Evolutionary conservation across 2,113 vertebrate species (phyloP), one percentile per base, ranked within the genome.

Genomic region (Noturus placidus): DNA sequence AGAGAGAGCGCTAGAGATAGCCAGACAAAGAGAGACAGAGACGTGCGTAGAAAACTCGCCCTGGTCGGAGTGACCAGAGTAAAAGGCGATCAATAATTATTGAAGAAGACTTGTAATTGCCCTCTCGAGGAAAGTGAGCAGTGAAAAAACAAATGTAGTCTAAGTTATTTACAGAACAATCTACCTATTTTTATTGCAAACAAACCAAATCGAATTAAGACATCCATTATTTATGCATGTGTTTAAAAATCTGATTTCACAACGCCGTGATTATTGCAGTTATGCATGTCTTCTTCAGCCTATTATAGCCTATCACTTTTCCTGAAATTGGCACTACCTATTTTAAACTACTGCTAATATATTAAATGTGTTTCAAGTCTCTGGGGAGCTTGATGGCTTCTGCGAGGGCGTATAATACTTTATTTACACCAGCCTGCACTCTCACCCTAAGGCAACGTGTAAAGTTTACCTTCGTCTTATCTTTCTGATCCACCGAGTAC

Each of bases 391-490:
- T 5, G 67, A 13, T 69, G 30, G 14, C 30, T 69, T 2, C 14
- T 33, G 70, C 19, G 70, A 9, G 15, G 7, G 15, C 2, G 33
- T 8, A 19, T 35, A 9, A 35, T 4, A 35, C 15, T 25, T 17
- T 35, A 70, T 19, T 67, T 70, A 35, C 35, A 70, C 30, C 30
- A 70, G 5, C 6, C 6, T 35, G 30, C 14, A 70, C 30, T 70
- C 30, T 33, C 30, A 33, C 15, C 19, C 15, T 33, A 19, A 17
- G 13, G 67, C 67, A 70, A 70, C n/a, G n/a, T 69, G 67, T 72
- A 93, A 94, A 93, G 94, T 93, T 91, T 89, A 89, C 87, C 91
- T 93, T 92, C 94, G 95, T 94, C 94, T 95, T 94, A 95, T 96
- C 95, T 70, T 93, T 92, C 91, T 92, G 94, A 92, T 95, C 94